Percentiles rank a stretch among this genome's conserved stretches.
These are phyloP conservation scores for Rhingia campestris DNA, from an alignment of 2,888 invertebrate genomes.

Conservation along the genomic window DNA sequence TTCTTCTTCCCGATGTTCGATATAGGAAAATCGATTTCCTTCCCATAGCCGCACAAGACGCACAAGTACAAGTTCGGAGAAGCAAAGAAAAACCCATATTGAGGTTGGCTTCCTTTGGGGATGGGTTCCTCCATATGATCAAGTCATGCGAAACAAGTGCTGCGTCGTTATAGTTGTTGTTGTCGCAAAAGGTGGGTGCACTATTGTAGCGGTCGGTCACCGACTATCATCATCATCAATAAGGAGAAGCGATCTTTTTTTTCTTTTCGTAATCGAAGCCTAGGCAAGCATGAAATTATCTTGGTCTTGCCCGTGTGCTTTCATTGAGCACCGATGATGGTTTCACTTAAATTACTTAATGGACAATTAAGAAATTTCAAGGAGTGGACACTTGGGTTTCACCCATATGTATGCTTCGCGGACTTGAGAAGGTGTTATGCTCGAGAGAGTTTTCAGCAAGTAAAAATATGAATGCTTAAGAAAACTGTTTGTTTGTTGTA, in stretches of 20 bases:
- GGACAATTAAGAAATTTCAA: constrained; percentile 71
- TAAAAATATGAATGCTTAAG: too few species aligned
- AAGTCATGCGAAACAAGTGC: constrained; percentile 73
- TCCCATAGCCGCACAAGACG: constrained; percentile 13
- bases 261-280: constrained; percentile 34
- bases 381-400: constrained; percentile 55
- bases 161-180: constrained; percentile 14
- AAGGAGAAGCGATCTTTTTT: not conserved
- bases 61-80: constrained; percentile 33
- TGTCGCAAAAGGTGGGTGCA: constrained; percentile 60
- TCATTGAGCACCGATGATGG: constrained; percentile 55
- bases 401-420: constrained; percentile 31
- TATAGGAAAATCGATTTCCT: constrained; percentile 64
- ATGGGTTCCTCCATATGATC: constrained; percentile 57
- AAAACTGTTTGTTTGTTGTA: not conserved
- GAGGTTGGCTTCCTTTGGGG: constrained; percentile 50
- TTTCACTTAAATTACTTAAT: constrained; percentile 63
- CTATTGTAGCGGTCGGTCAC: constrained; percentile 64
- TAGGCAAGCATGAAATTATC: constrained; percentile 71
- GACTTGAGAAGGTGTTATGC: constrained; percentile 40
- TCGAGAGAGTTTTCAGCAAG: constrained; percentile 11
- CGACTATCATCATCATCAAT: constrained; percentile 52
- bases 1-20: constrained; percentile 12
- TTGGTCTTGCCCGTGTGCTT: constrained; percentile 43
- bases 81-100: not conserved